Evolutionary conservation across 2,888 invertebrate species (phyloP), one percentile per base, ranked within the genome.

Genomic region (Platypus cylindrus): DNA sequence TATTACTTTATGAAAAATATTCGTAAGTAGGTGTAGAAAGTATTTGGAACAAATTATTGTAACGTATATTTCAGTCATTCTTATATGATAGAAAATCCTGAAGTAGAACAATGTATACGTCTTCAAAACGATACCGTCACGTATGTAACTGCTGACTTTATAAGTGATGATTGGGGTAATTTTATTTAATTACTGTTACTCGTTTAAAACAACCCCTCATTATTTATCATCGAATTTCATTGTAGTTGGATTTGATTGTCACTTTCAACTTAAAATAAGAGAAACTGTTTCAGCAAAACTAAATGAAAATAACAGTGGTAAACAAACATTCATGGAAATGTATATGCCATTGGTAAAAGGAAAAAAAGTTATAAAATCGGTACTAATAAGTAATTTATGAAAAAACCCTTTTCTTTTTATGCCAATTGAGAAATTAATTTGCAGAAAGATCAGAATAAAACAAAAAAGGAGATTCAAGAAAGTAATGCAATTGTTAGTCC

Each of bases 1-100:
- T 79, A 5, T 52, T 80, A 24, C 52, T 70, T 28, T 65, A 71
- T 35, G 62, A 65, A 37, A 62, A 65, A 47, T 68, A 72, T 51
- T 64, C 62, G 75, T 76, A 62, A 61, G 65, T 50, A 20, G 36
- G 5, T 20, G 20, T 9, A 7, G 16, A 30, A 9, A 18, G 5
- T 14, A 4, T 8, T 3, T n/a, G 8, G 7, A 17, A 18, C 23
- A 23, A 13, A 26, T 5, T 15, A 27, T 27, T 3, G 3, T 3
- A 16, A 17, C 17, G 8, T 9, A 13, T 34, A 41, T 53, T 53
- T 37, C 41, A 61, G 61, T 27, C 59, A 59, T 44, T 49, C 49
- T 4, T 50, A 52, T 29, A 49, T 60, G 48, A 45, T 68, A 5
- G 65, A 66, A 44, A 61, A 66, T 48, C 65, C 64, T 9, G 54